These are phyloP conservation scores for Pontoporia blainvillei DNA, from an alignment of 2,113 vertebrate genomes.

Conservation along the genomic window DNA sequence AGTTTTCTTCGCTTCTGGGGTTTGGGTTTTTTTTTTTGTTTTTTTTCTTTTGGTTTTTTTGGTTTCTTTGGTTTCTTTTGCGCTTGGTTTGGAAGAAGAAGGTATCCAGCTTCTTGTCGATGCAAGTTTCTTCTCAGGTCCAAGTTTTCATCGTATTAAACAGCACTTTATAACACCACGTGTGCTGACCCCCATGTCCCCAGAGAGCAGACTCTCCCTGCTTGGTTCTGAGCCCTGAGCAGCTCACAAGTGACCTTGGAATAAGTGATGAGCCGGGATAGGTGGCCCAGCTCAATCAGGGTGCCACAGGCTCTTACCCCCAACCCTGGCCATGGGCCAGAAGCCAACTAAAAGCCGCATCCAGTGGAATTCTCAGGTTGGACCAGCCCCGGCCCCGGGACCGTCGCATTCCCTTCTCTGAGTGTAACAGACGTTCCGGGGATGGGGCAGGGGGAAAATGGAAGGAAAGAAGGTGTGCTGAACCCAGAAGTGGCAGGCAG, in stretches of 20 bases:
- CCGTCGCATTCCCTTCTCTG: not conserved
- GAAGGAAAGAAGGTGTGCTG: no score
- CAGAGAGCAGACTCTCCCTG: fast-evolving
- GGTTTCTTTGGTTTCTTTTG: not conserved
- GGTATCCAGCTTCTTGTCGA: not conserved
- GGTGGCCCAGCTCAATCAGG: not conserved
- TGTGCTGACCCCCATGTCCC: not conserved
- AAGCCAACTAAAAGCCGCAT: not conserved
- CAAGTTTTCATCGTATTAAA: slow-evolving; percentile 38
- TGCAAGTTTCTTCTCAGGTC: slow-evolving; percentile 27
- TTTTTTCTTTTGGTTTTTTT: no score
- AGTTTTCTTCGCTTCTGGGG: not conserved
- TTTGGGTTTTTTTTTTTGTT: no score
- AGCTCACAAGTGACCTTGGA: not conserved
- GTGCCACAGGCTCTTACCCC: no score
- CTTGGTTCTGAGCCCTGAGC: not conserved
- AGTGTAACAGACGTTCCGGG: not conserved
- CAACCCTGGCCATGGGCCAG: not conserved
- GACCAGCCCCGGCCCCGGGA: not conserved
- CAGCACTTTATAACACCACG: slow-evolving; percentile 53
- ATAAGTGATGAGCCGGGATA: not conserved
- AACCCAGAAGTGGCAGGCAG: not conserved
- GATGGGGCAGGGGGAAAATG: not conserved
- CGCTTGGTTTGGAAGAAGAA: not conserved
- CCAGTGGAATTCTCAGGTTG: not conserved